Evolutionary conservation across 2,888 invertebrate genomes (phyloP).

Genomic region (Ochlodes sylvanus): DNA sequence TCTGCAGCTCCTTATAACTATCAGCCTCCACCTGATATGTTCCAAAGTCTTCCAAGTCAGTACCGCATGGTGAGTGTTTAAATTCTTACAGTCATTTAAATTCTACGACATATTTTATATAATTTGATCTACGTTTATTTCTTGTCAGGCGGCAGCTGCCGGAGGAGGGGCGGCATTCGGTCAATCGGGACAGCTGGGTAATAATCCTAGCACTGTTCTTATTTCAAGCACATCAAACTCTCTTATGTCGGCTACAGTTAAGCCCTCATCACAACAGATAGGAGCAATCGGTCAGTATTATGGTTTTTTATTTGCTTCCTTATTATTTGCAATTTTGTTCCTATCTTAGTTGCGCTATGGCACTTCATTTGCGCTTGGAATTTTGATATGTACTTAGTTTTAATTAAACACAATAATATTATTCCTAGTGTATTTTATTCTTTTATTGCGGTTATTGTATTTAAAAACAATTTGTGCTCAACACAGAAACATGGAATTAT

Average conservation of each 20-base stretch:
- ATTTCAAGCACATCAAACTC: slow-evolving; percentile 95
- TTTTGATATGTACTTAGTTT: not conserved
- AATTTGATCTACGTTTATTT: not conserved
- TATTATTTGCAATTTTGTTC: slow-evolving; percentile 12
- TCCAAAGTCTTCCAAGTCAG: slow-evolving; percentile 78
- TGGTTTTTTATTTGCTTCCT: slow-evolving; percentile 18
- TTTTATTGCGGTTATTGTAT: not conserved
- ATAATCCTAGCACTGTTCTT: slow-evolving; percentile 94
- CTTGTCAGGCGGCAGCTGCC: slow-evolving; percentile 75
- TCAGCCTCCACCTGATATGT: slow-evolving; percentile 87
- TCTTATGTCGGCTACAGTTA: slow-evolving; percentile 94
- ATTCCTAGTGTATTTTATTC: not conserved
- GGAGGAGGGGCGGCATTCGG: slow-evolving; percentile 89
- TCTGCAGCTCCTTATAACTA: slow-evolving; percentile 90
- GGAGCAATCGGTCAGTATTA: slow-evolving; percentile 90
- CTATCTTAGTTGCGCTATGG: not conserved
- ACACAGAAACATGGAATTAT: too few species aligned
- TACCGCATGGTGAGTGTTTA: slow-evolving; percentile 73
- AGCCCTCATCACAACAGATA: slow-evolving; percentile 92
- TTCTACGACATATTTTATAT: too few species aligned
- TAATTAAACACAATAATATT: not conserved
- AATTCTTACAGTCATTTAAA: not conserved
- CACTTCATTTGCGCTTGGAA: not conserved
- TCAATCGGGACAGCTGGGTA: slow-evolving; percentile 91
- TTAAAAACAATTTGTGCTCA: too few species aligned